These are phyloP conservation scores for Steatocranus sp. DNA, from an alignment of 2,797 vertebrate species.

Conservation along the genomic window DNA sequence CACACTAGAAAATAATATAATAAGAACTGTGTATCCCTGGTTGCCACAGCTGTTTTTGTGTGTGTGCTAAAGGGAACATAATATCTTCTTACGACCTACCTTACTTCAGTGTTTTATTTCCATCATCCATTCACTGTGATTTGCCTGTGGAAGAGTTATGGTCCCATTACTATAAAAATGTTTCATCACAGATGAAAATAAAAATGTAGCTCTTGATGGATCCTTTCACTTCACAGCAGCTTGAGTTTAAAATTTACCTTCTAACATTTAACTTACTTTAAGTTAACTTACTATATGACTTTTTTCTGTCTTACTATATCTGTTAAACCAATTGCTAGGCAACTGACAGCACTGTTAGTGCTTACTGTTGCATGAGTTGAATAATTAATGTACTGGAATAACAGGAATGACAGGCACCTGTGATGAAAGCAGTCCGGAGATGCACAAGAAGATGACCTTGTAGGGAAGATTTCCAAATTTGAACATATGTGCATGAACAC, in stretches of 20 bases:
- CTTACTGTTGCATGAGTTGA: background rate
- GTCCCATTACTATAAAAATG: background rate
- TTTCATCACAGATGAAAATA: background rate
- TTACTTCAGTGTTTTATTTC: background rate
- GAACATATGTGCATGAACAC: fast-evolving
- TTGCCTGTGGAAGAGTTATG: background rate
- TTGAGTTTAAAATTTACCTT: background rate
- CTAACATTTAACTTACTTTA: background rate
- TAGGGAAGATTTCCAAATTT: background rate
- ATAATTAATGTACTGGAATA: background rate
- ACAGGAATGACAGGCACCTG: background rate
- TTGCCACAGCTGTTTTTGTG: background rate
- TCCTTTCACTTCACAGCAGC: background rate
- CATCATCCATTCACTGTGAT: background rate
- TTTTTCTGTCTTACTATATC: background rate
- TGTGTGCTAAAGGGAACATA: background rate
- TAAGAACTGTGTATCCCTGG: background rate
- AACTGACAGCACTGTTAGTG: background rate
- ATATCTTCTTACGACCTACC: background rate
- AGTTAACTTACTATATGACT: background rate
- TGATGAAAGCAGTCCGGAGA: background rate
- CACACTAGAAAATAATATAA: background rate
- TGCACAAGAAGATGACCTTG: background rate
- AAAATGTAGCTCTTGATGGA: background rate
- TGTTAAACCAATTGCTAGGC: background rate